phyloP scores from a whole-genome alignment of 1,140 invertebrate species.

The Scaptodrosophila lebanonensis region DNA sequence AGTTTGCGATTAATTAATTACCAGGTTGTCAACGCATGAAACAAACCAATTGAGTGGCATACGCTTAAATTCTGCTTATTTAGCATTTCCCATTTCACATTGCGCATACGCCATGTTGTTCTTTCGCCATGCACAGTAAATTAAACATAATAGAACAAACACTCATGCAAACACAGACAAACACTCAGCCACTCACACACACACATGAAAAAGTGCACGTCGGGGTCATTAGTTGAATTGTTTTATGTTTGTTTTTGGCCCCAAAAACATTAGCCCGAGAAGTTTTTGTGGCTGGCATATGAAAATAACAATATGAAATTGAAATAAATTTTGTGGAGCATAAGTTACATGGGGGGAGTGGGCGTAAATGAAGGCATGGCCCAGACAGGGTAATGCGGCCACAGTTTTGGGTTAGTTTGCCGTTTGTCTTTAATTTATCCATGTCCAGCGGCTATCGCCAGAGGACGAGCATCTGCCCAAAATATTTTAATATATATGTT shows the following conservation, averaged over 20 bases:
- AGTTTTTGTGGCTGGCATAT: constrained; percentile 11
- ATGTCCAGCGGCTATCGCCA: constrained; percentile 30
- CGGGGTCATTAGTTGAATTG: constrained; percentile 4
- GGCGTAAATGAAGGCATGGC: too few relatives aligned
- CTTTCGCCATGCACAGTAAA: constrained; percentile 5
- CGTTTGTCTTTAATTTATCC: constrained; percentile 57
- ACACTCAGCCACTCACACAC: too few relatives aligned
- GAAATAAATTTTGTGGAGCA: constrained; percentile 20
- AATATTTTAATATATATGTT: constrained; percentile 62
- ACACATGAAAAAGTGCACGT: background rate
- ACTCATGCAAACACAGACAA: constrained; percentile 1
- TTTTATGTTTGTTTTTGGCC: constrained; percentile 8
- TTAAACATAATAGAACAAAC: constrained; percentile 32
- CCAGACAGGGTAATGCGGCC: too few relatives aligned
- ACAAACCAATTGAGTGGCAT: constrained; percentile 5
- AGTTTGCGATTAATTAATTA: constrained; percentile 73
- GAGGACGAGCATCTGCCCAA: constrained; percentile 35
- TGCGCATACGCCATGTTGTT: constrained; percentile 26
- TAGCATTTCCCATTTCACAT: constrained; percentile 25
- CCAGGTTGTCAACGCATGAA: constrained; percentile 41
- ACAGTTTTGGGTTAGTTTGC: background rate
- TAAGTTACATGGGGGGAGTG: constrained; percentile 3
- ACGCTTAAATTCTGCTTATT: constrained; percentile 2
- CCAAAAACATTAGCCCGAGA: constrained; percentile 27
- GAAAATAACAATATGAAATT: constrained; percentile 54